Evolutionary conservation across 2,797 vertebrate species (phyloP).

Genomic region (Coluber constrictor): DNA sequence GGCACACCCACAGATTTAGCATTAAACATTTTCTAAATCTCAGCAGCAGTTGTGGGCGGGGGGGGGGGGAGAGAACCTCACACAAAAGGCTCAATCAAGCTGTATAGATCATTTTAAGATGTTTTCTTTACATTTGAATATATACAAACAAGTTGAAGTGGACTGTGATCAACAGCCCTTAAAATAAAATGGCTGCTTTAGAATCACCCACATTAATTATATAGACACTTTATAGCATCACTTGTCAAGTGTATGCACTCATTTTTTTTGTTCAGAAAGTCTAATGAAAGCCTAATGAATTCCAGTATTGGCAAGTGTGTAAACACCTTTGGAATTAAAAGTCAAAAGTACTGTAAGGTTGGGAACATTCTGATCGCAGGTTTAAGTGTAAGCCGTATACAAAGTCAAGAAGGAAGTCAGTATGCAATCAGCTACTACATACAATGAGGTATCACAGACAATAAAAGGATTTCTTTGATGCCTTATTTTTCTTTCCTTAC

Average conservation of each 20-base stretch:
- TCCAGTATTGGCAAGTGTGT: background rate
- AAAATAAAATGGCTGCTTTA: background rate
- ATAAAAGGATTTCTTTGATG: background rate
- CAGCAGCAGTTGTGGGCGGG: background rate
- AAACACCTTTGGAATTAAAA: background rate
- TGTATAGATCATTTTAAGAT: background rate
- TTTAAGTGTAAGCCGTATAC: background rate
- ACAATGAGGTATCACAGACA: background rate
- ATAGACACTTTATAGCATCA: background rate
- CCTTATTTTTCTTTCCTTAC: background rate
- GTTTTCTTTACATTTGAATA: constrained; percentile 4
- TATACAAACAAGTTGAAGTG: background rate
- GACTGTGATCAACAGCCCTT: background rate
- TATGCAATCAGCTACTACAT: background rate
- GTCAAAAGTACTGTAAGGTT: background rate
- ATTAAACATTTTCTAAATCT: background rate
- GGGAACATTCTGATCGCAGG: background rate
- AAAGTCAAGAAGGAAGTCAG: background rate
- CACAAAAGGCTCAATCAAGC: background rate
- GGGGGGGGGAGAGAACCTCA: background rate
- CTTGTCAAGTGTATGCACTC: background rate
- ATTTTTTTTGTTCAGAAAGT: background rate
- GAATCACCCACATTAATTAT: background rate
- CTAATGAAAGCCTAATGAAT: background rate
- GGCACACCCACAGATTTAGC: background rate